phyloP scores from a whole-genome alignment of 2,888 invertebrate species.

The Cataglyphis albicans region DNA sequence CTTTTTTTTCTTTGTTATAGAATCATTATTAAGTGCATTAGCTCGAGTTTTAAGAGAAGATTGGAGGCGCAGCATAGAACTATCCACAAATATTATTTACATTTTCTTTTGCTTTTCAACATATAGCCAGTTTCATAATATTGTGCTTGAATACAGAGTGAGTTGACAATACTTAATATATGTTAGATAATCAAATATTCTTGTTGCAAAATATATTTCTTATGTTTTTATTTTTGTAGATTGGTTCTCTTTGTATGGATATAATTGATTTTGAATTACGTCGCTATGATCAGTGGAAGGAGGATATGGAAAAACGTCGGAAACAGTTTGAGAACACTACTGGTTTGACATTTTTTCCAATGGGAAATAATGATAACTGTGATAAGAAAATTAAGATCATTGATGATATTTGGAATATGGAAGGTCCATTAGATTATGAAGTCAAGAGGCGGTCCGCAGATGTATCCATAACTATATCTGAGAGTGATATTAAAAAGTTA shows the following conservation, averaged over 20 bases:
- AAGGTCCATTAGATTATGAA: slow-evolving; percentile 83
- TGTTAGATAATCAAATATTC: not conserved
- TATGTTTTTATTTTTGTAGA: slow-evolving; percentile 86
- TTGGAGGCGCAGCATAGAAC: slow-evolving; percentile 98
- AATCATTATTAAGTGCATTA: slow-evolving; percentile 97
- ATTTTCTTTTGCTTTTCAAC: slow-evolving; percentile 99
- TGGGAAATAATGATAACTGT: slow-evolving; percentile 76
- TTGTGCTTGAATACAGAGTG: slow-evolving; percentile 97
- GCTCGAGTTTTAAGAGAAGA: slow-evolving; percentile 98
- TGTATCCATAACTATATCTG: slow-evolving; percentile 73
- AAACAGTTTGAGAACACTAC: slow-evolving; percentile 85
- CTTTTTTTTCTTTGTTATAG: slow-evolving; percentile 86
- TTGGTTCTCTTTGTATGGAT: slow-evolving; percentile 98
- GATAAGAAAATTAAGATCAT: slow-evolving; percentile 81
- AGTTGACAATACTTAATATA: slow-evolving; percentile 66
- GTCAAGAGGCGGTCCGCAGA: slow-evolving; percentile 80
- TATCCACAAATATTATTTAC: slow-evolving; percentile 98
- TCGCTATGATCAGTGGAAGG: slow-evolving; percentile 97
- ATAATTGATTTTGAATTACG: slow-evolving; percentile 97
- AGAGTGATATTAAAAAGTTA: slow-evolving; percentile 84
- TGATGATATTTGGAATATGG: slow-evolving; percentile 83
- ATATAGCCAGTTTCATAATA: slow-evolving; percentile 97
- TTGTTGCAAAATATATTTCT: not conserved
- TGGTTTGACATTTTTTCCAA: slow-evolving; percentile 81
- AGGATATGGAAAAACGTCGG: slow-evolving; percentile 89